Conservation (phyloP, 2,888 invertebrate genomes). For the Galerucella calmariensis region DNA sequence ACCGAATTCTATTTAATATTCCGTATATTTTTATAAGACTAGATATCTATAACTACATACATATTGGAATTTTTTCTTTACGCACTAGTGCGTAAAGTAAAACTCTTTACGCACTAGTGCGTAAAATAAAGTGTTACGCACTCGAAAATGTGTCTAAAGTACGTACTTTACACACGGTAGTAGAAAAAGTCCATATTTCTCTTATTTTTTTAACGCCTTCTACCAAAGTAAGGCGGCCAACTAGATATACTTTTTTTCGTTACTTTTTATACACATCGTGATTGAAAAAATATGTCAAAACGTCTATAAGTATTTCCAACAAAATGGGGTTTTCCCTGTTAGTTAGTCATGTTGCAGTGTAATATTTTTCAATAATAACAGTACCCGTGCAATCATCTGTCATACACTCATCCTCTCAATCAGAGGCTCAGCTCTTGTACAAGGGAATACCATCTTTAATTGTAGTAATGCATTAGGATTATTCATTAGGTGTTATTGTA, state of each 20-base stretch:
- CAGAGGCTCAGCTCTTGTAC: constrained; percentile 60
- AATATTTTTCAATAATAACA: constrained; percentile 46
- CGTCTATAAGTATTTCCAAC: neutral
- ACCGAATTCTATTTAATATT: no score
- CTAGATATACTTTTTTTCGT: neutral
- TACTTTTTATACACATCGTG: neutral
- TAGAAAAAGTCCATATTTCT: no score
- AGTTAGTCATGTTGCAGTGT: constrained; percentile 35
- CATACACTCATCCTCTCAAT: constrained; percentile 56
- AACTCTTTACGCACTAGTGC: no score
- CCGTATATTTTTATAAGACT: no score
- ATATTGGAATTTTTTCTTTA: no score
- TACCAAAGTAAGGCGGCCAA: no score
- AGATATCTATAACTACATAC: no score
- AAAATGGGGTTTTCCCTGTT: constrained; percentile 18
- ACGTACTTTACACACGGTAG: no score
- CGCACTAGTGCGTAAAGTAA: no score
- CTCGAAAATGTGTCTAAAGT: no score
- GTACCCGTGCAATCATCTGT: constrained; percentile 63
- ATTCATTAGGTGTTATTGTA: neutral
- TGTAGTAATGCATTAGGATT: constrained; percentile 29
- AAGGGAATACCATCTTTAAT: constrained; percentile 47
- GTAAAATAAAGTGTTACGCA: no score
- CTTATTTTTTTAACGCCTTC: no score
- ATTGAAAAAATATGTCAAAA: neutral